These are phyloP conservation scores for Ascaphus truei DNA, from an alignment of 2,113 vertebrate genomes.

Conservation along the genomic window DNA sequence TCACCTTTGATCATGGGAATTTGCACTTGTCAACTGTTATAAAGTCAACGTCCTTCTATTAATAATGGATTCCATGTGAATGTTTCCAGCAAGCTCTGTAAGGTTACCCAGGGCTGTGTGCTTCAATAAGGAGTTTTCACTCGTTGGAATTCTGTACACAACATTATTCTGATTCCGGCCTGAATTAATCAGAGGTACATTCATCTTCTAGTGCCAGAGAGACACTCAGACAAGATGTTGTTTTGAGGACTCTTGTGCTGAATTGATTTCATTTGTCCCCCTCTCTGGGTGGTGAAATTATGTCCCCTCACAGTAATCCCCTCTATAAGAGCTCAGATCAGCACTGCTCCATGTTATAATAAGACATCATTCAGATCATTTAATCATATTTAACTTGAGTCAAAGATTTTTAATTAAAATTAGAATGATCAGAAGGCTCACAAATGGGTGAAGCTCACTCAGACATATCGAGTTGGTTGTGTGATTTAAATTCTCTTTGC, in stretches of 20 bases:
- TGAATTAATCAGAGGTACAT: background rate
- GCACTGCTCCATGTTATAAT: too few species aligned
- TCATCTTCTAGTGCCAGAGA: background rate
- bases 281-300: background rate
- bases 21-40: constrained; percentile 5
- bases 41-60: background rate
- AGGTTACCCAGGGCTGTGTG: background rate
- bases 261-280: too few species aligned
- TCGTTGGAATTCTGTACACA: background rate
- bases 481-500: background rate
- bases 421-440: too few species aligned
- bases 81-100: background rate
- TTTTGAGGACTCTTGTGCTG: background rate
- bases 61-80: constrained; percentile 7
- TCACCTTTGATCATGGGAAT: constrained; percentile 24
- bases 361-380: too few species aligned
- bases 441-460: too few species aligned
- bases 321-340: too few species aligned
- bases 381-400: background rate
- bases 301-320: background rate
- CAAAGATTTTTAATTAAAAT: background rate
- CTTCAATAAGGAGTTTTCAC: background rate
- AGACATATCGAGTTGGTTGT: background rate
- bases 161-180: background rate
- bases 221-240: background rate